These are phyloP conservation scores for Enteromius unitaeniatus DNA, from an alignment of 2,797 vertebrate genomes.

Conservation along the genomic window DNA sequence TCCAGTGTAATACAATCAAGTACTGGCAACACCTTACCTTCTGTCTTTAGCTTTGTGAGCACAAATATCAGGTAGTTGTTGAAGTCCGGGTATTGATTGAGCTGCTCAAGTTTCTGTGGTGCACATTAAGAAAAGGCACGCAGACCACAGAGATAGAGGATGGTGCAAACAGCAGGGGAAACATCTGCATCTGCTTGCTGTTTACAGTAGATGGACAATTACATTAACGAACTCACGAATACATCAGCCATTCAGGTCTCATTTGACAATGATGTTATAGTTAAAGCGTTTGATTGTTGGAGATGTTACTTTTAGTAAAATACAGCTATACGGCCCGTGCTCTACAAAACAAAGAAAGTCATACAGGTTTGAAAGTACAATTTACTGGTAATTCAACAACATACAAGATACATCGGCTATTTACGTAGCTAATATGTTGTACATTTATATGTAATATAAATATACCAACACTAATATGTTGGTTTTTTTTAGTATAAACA, in stretches of 20 bases:
- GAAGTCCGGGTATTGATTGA: conserved; percentile 98
- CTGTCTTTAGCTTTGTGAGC: conserved; percentile 95
- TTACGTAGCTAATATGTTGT: too few species aligned
- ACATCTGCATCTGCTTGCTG: neutral
- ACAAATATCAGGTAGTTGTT: conserved; percentile 99
- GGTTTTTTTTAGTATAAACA: neutral
- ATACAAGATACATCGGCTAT: neutral
- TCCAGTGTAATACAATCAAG: neutral
- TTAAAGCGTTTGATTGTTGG: neutral
- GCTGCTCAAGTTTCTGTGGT: conserved; percentile 95
- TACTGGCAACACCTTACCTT: conserved; percentile 80
- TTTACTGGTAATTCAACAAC: too few species aligned
- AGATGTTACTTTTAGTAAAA: neutral
- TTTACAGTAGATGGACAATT: conserved; percentile 1
- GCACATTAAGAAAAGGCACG: conserved; percentile 80
- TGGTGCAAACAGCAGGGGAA: conserved; percentile 4
- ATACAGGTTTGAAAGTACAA: neutral
- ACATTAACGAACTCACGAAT: neutral
- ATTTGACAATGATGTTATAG: neutral
- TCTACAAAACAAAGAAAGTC: neutral
- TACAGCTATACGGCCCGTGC: neutral
- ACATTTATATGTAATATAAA: too few species aligned
- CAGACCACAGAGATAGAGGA: conserved; percentile 2
- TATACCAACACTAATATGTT: too few species aligned
- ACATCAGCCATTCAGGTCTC: neutral